phyloP scores from a whole-genome alignment of 2,113 vertebrate species.

The zebrafish (Danio rerio) region GRCz12tu NC_133184.1:33547001-33547500 shows the following conservation, averaged over 20 bases:
- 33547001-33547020: conserved; percentile 49
- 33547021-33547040: conserved; percentile 33
- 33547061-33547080: conserved; percentile 35
- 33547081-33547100: conserved; percentile 14
- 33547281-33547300: neutral
- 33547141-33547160: conserved; percentile 35
- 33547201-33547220: neutral
- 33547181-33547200: conserved; percentile 8
- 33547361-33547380: neutral
- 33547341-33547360: conserved; percentile 5
- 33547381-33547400: neutral
- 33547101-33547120: conserved; percentile 43
- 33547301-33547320: conserved; percentile 34
- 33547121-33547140: conserved; percentile 35
- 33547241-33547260: neutral
- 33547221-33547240: conserved; percentile 26
- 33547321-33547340: neutral
- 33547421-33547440: conserved; percentile 9
- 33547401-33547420: conserved; percentile 18
- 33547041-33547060: conserved; percentile 36
- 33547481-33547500: conserved; percentile 4
- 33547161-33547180: conserved; percentile 47
- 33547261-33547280: neutral
- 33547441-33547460: conserved; percentile 19
- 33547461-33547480: neutral